Evolutionary conservation across 2,888 invertebrate species (phyloP), one percentile per base, ranked within the genome.

Genomic region (Drosophila buzzatii): DNA sequence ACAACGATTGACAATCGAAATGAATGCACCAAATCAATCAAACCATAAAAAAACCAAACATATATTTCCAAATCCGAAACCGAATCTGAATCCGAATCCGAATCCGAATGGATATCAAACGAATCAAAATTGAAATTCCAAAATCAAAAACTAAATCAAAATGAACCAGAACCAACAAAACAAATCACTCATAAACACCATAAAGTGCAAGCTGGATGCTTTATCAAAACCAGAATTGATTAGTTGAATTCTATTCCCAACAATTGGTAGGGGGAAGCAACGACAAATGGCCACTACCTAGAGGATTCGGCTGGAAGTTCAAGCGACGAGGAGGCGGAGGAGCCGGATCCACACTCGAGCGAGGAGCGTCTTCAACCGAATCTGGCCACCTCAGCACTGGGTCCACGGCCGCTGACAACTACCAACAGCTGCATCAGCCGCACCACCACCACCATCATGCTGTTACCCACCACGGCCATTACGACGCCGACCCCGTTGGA

Each of bases 181-280:
- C 51, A 39, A 52, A 68, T 51, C 61, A 77, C 65, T 76, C 77
- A 79, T 67, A 62, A 71, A 45, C 27, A 61, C 75, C 70, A 78
- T 73, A 73, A 86, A 80, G 56, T 58, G 76, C 89, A 74, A 82
- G 82, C 84, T 75, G 87, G 83, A 83, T 82, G 88, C 86, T 89
- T 84, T 91, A 84, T 76, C 86, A 78, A 86, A 92, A 91, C 90
- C 92, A 91, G 92, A 91, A 92, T 92, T 91, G 93, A 93, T 93
- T 93, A 93, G 93, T 93, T 93, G 93, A 93, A 93, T 92, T 93
- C 92, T 93, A 93, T 93, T 93, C 92, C 93, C 91, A 93, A 92
- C 91, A 93, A 93, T 93, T 93, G 93, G 93, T 93, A 93, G 93
- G 93, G 93, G 93, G 93, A 93, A 93, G 91, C 92, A 92, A 91